Evolutionary conservation across 2,113 vertebrate genomes (phyloP).

Genomic region (Gopherus evgoodei): DNA sequence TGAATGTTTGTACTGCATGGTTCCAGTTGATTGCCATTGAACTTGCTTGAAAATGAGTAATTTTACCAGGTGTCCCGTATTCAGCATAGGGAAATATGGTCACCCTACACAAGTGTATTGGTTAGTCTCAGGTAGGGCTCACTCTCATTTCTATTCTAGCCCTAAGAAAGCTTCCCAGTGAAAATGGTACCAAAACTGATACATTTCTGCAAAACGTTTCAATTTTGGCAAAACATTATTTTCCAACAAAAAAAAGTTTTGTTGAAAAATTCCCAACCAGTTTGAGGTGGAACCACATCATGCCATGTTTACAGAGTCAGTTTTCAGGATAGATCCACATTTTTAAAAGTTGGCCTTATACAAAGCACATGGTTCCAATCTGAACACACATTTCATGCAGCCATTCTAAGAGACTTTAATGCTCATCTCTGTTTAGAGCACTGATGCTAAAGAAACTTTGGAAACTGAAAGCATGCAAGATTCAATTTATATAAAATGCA

Average conservation of each 20-base stretch:
- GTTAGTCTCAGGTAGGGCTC: neutral
- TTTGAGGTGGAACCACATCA: neutral
- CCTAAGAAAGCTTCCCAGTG: neutral
- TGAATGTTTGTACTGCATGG: too few relatives aligned
- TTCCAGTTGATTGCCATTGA: too few relatives aligned
- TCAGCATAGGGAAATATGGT: too few relatives aligned
- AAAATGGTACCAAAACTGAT: neutral
- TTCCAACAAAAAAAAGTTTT: neutral
- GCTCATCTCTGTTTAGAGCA: slow-evolving; percentile 45
- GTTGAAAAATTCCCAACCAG: neutral
- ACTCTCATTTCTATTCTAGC: neutral
- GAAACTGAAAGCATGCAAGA: slow-evolving; percentile 65
- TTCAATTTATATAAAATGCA: slow-evolving; percentile 39
- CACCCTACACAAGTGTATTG: neutral
- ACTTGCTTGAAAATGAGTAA: too few relatives aligned
- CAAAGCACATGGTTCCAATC: neutral
- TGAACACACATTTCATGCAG: neutral
- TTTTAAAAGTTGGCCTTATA: slow-evolving; percentile 25
- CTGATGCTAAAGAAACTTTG: slow-evolving; percentile 53
- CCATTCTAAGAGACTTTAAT: slow-evolving; percentile 20
- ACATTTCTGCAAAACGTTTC: neutral
- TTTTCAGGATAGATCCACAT: neutral
- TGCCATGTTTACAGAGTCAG: neutral
- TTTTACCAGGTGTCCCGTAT: too few relatives aligned
- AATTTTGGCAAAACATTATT: neutral